Evolutionary conservation across 2,797 vertebrate species (phyloP), one percentile per base, ranked within the genome.

Genomic region (Neosalanx taihuensis): DNA sequence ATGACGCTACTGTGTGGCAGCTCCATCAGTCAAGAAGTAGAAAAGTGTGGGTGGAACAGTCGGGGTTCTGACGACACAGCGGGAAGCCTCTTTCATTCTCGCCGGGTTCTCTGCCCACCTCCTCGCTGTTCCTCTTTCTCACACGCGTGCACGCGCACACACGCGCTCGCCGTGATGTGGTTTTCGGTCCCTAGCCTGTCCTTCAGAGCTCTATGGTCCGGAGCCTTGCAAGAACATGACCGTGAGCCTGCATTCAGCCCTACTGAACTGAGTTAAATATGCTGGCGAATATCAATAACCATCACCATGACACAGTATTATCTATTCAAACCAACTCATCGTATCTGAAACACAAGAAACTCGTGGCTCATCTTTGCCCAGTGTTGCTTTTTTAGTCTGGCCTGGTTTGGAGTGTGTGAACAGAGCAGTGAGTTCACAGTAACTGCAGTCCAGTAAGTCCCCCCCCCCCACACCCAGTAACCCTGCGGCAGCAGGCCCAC

Each of bases 1-100:
- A 90, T 89, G 89, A 90, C 87, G 84, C 79, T 78, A 77, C 23
- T 66, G 78, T 72, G 77, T 87, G 88, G 89, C 88, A 88, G 86
- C 86, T 85, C 83, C 86, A 90, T 91, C 88, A 90, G 85, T 92
- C 89, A 89, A 80, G 74, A 75, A 12, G 74, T 75, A 78, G 79
- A 53, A 75, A 29, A 29, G n/a, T 23, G 23, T 23, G 67, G 72
- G 31, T 60, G 49, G 77, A 81, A 78, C 57, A 18, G 69, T 67
- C 62, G 69, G 61, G 74, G 4, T 5, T 70, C 72, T 73, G 78
- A 84, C 81, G 63, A 60, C 61, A 71, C 51, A 35, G 35, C 20
- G 29, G 10, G 49, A 26, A 17, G 29, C 13, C 18, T 41, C 23
- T 66, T 10, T 41, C 64, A 49, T 49, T 57, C 66, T 41, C 64